Evolutionary conservation across 2,797 vertebrate genomes (phyloP).

Genomic region (Neomorphus geoffroyi): DNA sequence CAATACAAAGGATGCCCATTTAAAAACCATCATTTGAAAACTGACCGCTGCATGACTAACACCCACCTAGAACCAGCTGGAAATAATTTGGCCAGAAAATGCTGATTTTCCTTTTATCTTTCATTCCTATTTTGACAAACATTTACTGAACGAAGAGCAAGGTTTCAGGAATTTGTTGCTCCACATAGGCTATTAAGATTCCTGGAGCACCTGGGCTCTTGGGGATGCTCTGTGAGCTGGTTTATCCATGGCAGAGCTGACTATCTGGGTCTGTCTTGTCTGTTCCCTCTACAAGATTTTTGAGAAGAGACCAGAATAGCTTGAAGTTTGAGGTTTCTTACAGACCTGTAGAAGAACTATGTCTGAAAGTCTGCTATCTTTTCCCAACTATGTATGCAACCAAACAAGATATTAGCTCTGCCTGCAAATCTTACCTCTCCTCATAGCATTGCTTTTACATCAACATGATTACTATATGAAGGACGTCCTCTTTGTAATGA

Average conservation of each 20-base stretch:
- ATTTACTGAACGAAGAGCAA: conserved; percentile 30
- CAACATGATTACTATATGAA: neutral
- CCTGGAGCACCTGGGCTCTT: conserved; percentile 4
- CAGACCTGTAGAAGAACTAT: neutral
- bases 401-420: neutral
- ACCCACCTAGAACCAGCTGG: neutral
- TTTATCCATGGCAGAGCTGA: neutral
- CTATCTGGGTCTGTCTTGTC: neutral
- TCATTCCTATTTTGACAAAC: conserved; percentile 40
- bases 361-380: neutral
- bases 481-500: neutral
- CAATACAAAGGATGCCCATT: neutral
- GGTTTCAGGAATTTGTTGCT: conserved; percentile 40
- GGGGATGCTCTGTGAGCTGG: neutral
- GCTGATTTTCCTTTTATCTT: conserved; percentile 6
- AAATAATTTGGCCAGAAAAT: conserved; percentile 10
- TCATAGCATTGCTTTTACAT: neutral
- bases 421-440: neutral
- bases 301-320: neutral
- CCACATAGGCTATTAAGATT: conserved; percentile 39
- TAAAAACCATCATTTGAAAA: neutral
- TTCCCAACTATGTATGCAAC: neutral
- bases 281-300: neutral
- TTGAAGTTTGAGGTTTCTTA: neutral
- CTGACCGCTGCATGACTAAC: neutral